phyloP scores from a whole-genome alignment of 2,113 vertebrate species.

The Mus pahari region DNA sequence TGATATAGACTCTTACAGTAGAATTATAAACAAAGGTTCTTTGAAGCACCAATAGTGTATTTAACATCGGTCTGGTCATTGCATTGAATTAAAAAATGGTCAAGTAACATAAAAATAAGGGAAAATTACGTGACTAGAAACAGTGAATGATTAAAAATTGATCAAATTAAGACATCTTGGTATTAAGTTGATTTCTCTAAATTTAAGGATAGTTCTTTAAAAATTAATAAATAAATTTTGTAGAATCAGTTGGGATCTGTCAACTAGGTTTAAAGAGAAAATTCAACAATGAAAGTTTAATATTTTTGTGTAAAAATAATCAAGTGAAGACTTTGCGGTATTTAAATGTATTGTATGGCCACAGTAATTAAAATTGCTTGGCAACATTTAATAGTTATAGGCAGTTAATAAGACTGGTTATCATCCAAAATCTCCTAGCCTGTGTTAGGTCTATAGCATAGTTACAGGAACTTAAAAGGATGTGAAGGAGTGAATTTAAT shows the following conservation, averaged over 20 bases:
- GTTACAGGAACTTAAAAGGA: slow-evolving; percentile 4
- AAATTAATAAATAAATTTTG: neutral
- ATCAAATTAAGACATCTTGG: slow-evolving; percentile 21
- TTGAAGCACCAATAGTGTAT: neutral
- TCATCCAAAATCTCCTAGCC: neutral
- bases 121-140: slow-evolving; percentile 50
- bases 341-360: slow-evolving; percentile 33
- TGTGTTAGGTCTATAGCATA: neutral
- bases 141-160: slow-evolving; percentile 13
- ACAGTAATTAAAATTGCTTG: slow-evolving; percentile 19
- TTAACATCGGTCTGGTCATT: neutral
- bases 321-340: neutral
- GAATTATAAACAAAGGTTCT: slow-evolving; percentile 48
- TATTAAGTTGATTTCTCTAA: neutral
- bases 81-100: slow-evolving; percentile 26
- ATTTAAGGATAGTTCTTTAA: neutral
- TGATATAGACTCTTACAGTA: slow-evolving; percentile 1
- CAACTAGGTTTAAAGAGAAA: slow-evolving; percentile 24
- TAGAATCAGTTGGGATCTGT: neutral
- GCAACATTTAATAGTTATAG: neutral
- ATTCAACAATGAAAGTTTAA: slow-evolving; percentile 5
- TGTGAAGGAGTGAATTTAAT: neutral
- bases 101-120: neutral
- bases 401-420: neutral
- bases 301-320: neutral